Conservation (phyloP, 2,797 vertebrate species). For the Sorex maritimensis region DNA sequence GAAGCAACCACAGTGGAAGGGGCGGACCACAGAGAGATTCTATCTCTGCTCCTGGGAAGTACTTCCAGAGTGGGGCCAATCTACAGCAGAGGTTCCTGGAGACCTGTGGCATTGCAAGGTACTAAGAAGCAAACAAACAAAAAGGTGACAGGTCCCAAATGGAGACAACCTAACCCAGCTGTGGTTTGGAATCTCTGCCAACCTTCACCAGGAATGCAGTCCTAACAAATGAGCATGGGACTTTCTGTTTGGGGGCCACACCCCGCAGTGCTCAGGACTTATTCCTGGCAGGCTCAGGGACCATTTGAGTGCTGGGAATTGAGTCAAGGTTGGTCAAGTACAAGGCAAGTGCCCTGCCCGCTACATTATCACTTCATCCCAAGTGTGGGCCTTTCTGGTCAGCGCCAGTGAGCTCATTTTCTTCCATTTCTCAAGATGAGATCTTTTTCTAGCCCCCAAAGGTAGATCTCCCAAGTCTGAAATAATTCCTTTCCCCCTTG, state of each 20-base stretch:
- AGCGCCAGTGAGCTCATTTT: not conserved
- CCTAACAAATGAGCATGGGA: not conserved
- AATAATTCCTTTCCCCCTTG: not conserved
- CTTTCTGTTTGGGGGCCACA: too few species aligned
- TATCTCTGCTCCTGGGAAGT: not conserved
- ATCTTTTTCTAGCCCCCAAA: not conserved
- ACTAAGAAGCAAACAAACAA: not conserved
- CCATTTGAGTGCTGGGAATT: too few species aligned
- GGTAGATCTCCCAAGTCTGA: not conserved
- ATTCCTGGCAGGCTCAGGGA: too few species aligned
- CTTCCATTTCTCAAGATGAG: not conserved
- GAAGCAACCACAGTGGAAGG: not conserved
- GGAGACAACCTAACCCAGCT: not conserved
- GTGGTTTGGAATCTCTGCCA: not conserved
- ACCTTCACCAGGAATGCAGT: not conserved
- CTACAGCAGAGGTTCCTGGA: not conserved
- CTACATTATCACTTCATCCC: too few species aligned
- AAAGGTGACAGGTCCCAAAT: not conserved
- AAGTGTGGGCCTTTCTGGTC: too few species aligned
- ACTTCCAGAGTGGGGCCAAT: not conserved
- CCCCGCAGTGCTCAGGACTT: too few species aligned
- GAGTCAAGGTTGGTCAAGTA: too few species aligned
- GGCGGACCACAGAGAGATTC: not conserved
- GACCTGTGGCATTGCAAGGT: not conserved
- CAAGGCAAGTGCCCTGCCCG: too few species aligned